Base-by-base conservation (phyloP, 2,888 invertebrate species). In the Nemotelus nigrinus region DNA sequence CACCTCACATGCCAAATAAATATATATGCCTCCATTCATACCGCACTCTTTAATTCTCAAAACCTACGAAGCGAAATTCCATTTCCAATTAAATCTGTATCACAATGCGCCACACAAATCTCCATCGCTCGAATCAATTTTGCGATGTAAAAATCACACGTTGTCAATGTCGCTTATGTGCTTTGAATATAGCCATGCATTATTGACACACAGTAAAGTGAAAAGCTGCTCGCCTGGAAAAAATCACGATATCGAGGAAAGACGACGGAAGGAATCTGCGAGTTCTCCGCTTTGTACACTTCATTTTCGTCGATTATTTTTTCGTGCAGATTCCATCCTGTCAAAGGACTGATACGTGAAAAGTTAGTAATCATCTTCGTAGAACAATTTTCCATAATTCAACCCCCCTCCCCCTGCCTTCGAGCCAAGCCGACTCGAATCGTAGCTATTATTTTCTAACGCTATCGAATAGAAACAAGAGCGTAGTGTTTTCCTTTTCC, bases 351-450 rank as follows among this genome's bases (percentile, higher is more conserved):
- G 41, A 53, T 39, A 70, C 44, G 50, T 44, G 70, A 47, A 50
- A 55, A 43, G 41, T 55, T 55, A 50, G 53, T 70, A 50, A 70
- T 70, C 70, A 70, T 10, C 70, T 70, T 50, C 70, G 3, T 4
- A 47, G 70, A 39, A 70, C 70, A 70, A 70, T 70, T 70, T 70
- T 41, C 53, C 43, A 41, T 43, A 47, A 55, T 50, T 43, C 55
- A 10, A 53, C 41, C 43, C 55, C 55, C 55, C 53, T 43, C n/a
- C 55, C 41, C 41, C 55, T 55, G 60, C 7, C 3, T 43, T 25
- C 39, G 25, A 25, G 25, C 25, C 25, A 25, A 25, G 25, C 25
- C 25, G 3, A 8, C 50, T 50, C 50, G 8, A 50, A 50, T 50
- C 1, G 50, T 1, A 5, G 50, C 41, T 43, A 25, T 43, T 43